Base-by-base conservation (phyloP, 2,797 vertebrate genomes). In the Nasua narica region DNA sequence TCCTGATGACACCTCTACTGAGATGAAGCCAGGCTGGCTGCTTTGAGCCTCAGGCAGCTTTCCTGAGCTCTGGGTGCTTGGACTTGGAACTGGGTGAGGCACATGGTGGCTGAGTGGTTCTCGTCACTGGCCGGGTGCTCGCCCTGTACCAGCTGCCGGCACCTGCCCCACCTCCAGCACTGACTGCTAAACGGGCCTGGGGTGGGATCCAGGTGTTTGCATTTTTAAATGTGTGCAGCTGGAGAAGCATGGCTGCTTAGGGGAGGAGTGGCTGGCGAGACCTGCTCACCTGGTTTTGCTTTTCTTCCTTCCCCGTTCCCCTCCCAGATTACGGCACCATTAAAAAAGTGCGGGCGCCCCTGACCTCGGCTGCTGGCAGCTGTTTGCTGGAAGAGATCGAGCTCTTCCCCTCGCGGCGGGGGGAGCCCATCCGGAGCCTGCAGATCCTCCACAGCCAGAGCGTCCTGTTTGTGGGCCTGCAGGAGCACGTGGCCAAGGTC, bases 321-420 rank as follows among this genome's bases (percentile, higher is more conserved):
- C 98, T 91, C 82, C 43, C 98, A 99, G 99, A 99, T 98, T 99
- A 99, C 2, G 99, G 99, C 21, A 99, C 99, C 87, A 99, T 99
- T 98, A 99, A 99, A 97, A 99, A 99, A 98, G 99, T 99, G 67
- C 99, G 99, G 46, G 99, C 99, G 0, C 99, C 99, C 2, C 95
- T 99, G 98, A 99, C 99, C 97, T 99, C 99, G 97, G 99, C 99
- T 89, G 99, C 98, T 25, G 99, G 99, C 98, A 99, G 99, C 98
- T 99, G 99, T 96, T 98, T 99, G 96, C 98, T 99, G 37, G 99
- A 99, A 95, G 99, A 99, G 98, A 99, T 99, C 11, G 99, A 99
- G 97, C 98, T 99, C 94, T 99, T 99, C 97, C 99, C 99, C 0
- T 98, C 98, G 95, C 99, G 98, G 97, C 99, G 98, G 97, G 98